These are phyloP conservation scores for Nesoenas mayeri DNA, from an alignment of 2,113 vertebrate species.

Conservation along the genomic window DNA sequence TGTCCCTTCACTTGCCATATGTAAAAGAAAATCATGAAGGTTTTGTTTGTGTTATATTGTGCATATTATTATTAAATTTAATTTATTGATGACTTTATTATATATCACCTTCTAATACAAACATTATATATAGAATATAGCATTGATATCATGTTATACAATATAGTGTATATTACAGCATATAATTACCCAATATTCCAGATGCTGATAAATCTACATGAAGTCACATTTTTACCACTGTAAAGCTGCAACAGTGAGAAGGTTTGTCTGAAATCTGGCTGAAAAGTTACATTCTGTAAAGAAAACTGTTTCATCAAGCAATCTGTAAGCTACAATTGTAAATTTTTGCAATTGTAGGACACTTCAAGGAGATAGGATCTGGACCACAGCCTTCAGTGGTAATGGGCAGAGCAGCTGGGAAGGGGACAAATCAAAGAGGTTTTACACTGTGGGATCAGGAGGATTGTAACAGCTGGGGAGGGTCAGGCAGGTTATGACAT, in stretches of 20 bases:
- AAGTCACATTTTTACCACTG: background rate
- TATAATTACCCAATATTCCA: background rate
- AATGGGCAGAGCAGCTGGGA: constrained; percentile 57
- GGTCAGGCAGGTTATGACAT: constrained; percentile 53
- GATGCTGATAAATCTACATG: background rate
- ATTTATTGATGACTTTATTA: background rate
- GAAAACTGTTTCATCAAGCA: background rate
- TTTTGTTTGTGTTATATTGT: background rate
- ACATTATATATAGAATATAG: background rate
- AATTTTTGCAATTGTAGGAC: constrained; percentile 28
- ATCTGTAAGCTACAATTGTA: background rate
- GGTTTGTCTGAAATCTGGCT: background rate
- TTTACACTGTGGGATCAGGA: constrained; percentile 57
- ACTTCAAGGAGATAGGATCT: constrained; percentile 55
- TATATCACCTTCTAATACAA: background rate
- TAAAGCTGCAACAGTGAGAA: background rate
- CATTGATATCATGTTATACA: background rate
- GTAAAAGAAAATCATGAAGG: background rate
- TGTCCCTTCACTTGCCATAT: background rate
- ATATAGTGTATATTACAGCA: background rate
- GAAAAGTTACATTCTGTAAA: background rate
- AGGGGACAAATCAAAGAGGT: constrained; percentile 60
- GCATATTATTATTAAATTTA: background rate
- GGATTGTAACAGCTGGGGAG: constrained; percentile 59
- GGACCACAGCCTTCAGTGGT: constrained; percentile 37